Evolutionary conservation across 2,113 vertebrate species (phyloP), one percentile per base, ranked within the genome.

Genomic region (Bettongia penicillata): DNA sequence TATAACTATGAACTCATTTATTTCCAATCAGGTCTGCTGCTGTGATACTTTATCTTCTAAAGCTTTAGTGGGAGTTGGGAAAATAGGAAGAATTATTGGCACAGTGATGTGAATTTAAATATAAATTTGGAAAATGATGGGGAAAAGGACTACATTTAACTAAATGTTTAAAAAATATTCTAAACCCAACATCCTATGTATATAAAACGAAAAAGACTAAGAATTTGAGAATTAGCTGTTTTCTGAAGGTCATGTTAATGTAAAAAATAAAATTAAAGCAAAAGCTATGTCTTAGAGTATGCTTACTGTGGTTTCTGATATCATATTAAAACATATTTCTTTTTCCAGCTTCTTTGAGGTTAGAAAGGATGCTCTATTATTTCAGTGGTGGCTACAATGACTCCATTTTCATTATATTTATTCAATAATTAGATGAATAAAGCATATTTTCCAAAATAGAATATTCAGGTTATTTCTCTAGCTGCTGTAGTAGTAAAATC

Each of bases 1-100:
- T 98, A 92, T 93, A 97, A 97, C 90, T 89, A 94, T 92, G 93
- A 97, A 94, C 53, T 55, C 94, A 97, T 98, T 96, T 97, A 91
- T 93, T 98, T 98, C 93, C 96, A 97, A 91, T 98, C 97, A 98
- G n/a, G 94, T 96, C 94, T 97, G 93, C 89, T 96, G 57, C 94
- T 96, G 90, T 96, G 94, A 90, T 90, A 8, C 55, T 98, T 31
- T 91, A 95, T 94, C 51, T 97, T 92, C n/a, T 19, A 92, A 37
- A 95, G 95, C 94, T 98, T 96, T 93, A 93, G 93, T 92, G n/a
- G 95, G 52, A 97, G 51, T 92, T 92, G 16, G 68, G 97, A 97
- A 97, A 98, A 97, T 91, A 89, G 19, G 26, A 96, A 97, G 94
- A 97, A 97, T 95, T 93, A 96, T 77, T 53, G 97, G 93, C 94